These are phyloP conservation scores for Steinernema khuongi DNA, from an alignment of 1,140 invertebrate genomes.

Conservation along the genomic window DNA sequence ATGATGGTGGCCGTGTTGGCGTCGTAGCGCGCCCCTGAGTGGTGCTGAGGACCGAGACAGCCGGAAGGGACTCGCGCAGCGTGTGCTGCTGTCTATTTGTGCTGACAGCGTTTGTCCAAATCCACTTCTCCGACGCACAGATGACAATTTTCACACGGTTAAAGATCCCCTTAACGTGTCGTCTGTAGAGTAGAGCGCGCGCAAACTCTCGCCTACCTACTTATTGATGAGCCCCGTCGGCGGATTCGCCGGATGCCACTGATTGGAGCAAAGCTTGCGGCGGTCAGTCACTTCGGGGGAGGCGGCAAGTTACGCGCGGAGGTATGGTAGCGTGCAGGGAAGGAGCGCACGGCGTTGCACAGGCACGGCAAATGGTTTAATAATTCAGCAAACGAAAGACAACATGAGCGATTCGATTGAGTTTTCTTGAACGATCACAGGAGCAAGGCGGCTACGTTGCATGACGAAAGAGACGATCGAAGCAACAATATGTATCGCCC, in stretches of 20 bases:
- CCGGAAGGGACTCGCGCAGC: conserved; percentile 15
- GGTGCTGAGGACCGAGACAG: conserved; percentile 12
- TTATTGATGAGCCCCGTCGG: conserved; percentile 1
- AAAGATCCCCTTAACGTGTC: conserved; percentile 16
- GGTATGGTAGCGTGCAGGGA: neutral
- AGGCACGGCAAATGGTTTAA: neutral
- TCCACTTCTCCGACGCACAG: conserved; percentile 14
- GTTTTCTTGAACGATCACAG: neutral
- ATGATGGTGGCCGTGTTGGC: neutral
- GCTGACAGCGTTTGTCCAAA: conserved; percentile 16
- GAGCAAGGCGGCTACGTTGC: neutral
- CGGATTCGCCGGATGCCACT: neutral
- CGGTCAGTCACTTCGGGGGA: neutral
- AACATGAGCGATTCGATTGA: neutral
- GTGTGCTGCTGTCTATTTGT: conserved; percentile 16
- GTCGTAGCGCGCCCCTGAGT: neutral
- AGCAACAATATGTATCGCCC: neutral
- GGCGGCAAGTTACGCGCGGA: neutral
- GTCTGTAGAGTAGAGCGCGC: conserved; percentile 11
- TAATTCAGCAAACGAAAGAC: conserved; percentile 7
- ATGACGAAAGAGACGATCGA: neutral
- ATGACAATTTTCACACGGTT: conserved; percentile 17
- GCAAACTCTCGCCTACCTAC: conserved; percentile 14
- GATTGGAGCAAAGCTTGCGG: neutral
- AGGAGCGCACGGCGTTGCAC: neutral